These are phyloP conservation scores for Amphilophus citrinellus DNA, from an alignment of 2,113 vertebrate species.

Conservation along the genomic window DNA sequence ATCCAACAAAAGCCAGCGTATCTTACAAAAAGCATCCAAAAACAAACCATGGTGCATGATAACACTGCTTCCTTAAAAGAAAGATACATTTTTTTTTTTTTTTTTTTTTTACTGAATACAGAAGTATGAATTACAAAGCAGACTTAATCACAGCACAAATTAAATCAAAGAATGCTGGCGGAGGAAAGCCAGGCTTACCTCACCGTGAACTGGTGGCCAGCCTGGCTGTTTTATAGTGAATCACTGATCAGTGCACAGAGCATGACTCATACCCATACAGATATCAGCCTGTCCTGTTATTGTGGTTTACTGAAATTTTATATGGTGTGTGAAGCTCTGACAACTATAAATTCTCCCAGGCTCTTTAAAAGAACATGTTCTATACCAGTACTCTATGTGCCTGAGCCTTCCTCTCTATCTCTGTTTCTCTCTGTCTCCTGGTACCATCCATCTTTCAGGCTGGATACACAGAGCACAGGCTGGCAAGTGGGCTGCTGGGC, in stretches of 20 bases:
- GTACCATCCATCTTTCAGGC: constrained; percentile 44
- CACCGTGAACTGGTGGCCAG: constrained; percentile 3
- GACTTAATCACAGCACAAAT: background rate
- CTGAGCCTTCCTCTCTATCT: constrained; percentile 17
- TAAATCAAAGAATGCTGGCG: constrained; percentile 6
- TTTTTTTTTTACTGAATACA: background rate
- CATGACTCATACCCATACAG: constrained; percentile 1
- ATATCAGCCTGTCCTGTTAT: background rate
- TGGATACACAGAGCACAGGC: constrained; percentile 17
- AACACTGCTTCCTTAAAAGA: background rate
- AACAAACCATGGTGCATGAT: background rate
- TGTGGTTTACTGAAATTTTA: background rate
- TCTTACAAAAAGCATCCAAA: background rate
- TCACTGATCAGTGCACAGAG: background rate
- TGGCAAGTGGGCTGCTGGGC: constrained; percentile 21
- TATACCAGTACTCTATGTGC: background rate
- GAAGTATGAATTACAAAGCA: background rate
- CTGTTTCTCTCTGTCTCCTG: constrained; percentile 23
- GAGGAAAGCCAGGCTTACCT: constrained; percentile 1
- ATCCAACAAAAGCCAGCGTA: background rate
- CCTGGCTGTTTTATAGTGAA: background rate
- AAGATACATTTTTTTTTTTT: background rate
- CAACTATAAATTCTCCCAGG: background rate
- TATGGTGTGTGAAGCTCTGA: background rate
- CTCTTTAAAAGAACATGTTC: background rate